These are phyloP conservation scores for Anguilla japonica DNA, from an alignment of 2,113 vertebrate genomes.

Conservation along the genomic window DNA sequence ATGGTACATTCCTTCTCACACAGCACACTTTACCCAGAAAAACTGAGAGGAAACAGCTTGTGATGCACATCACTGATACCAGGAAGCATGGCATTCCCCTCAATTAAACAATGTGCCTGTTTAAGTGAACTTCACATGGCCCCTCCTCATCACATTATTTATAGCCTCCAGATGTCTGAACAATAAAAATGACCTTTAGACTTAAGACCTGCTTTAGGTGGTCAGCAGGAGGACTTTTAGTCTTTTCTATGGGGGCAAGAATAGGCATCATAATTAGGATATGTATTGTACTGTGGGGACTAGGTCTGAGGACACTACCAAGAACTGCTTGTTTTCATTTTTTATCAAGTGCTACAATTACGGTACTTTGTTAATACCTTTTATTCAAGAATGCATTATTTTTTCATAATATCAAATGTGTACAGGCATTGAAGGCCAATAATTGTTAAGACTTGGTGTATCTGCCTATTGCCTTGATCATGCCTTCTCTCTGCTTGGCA, in stretches of 20 bases:
- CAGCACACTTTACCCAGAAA: neutral
- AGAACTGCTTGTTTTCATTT: too few species aligned
- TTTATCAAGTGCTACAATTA: too few species aligned
- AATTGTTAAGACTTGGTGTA: too few species aligned
- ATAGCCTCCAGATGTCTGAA: constrained; percentile 1
- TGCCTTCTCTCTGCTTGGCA: too few species aligned
- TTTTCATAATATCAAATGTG: too few species aligned
- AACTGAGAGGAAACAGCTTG: neutral
- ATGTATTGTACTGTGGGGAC: too few species aligned
- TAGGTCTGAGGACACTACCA: too few species aligned
- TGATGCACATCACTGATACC: neutral
- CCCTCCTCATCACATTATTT: neutral
- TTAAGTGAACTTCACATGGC: neutral
- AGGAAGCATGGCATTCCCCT: neutral
- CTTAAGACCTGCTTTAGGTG: neutral
- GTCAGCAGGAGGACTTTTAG: neutral
- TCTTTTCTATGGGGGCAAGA: neutral
- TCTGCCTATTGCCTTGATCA: too few species aligned
- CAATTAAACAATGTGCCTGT: neutral
- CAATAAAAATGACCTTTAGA: neutral
- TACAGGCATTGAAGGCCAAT: too few species aligned
- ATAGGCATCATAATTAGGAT: too few species aligned
- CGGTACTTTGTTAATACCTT: too few species aligned
- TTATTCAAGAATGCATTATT: too few species aligned
- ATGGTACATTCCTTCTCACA: neutral